Percentiles rank a stretch among this genome's conserved stretches.
phyloP scores from a whole-genome alignment of 1,140 invertebrate species.

The Reticulitermes speratus region DNA sequence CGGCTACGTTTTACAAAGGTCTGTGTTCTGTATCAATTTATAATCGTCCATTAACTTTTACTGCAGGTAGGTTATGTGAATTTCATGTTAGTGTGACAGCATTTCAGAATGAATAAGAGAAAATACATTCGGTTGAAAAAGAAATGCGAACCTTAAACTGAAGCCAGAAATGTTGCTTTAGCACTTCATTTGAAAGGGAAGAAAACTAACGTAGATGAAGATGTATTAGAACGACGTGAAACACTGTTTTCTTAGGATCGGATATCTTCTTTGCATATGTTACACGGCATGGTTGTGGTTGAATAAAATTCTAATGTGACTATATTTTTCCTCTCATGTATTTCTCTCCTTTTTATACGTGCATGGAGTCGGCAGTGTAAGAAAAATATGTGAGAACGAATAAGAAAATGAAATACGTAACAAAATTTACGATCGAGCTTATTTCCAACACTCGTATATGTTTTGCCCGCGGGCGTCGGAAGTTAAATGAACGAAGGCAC shows the following conservation, averaged over 20 bases:
- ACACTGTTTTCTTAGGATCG: not conserved
- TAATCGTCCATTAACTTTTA: too few relatives aligned
- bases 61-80: too few relatives aligned
- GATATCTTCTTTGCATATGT: not conserved
- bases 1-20: too few relatives aligned
- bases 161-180: too few relatives aligned
- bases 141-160: too few relatives aligned
- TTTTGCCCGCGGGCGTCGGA: not conserved
- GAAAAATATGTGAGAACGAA: not conserved
- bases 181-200: not conserved
- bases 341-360: not conserved
- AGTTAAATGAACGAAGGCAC: conserved; percentile 12
- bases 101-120: too few relatives aligned
- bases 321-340: not conserved
- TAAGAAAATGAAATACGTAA: not conserved
- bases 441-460: not conserved
- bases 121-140: too few relatives aligned
- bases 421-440: conserved; percentile 8
- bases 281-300: not conserved
- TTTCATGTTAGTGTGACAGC: too few relatives aligned
- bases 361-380: not conserved
- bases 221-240: not conserved
- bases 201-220: not conserved
- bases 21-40: too few relatives aligned
- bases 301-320: not conserved